Base-by-base conservation (phyloP, 2,113 vertebrate species). In the Halichoerus grypus region DNA sequence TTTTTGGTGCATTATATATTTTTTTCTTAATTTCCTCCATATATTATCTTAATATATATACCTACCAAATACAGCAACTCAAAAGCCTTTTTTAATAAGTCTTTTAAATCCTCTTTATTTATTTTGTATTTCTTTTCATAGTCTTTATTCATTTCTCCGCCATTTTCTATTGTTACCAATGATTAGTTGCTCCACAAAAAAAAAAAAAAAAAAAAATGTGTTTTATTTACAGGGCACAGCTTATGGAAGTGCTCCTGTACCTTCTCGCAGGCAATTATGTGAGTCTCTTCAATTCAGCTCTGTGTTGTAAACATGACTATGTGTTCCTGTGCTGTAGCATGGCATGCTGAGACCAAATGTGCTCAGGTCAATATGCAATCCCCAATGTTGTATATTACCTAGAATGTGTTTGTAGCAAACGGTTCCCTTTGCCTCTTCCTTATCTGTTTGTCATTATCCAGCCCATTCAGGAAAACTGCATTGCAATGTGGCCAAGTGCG, bases 141-240 rank as follows among this genome's bases (percentile, higher is more conserved):
- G 96, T 93, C 96, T 98, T 96, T 87, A 86, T 95, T 98, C 88
- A 95, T 95, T 98, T 98, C 92, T 97, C 96, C 96, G 87, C 98
- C 96, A 94, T 96, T 98, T 98, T 96, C 97, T 98, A 76, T 97
- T 97, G 92, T 98, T 98, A 97, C 98, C 98, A 97, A 98, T 98
- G 91, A 98, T 98, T 97, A 97, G 98, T 98, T 98, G 96, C 98
- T 99, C 98, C 97, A 98, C 98, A 97, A 98, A 98, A 97, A 96
- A 89, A 95, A 93, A 96, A 89, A n/a, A 95, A 93, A 95, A 92
- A 98, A 98, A 97, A 98, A 98, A 98, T 99, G 97, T 99, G 98
- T 99, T 99, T 99, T 99, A 98, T 99, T 99, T 99, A 97, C 99
- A 99, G 99, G 99, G 98, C 99, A 99, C 98, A 98, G 98, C 99